Evolutionary conservation across 2,888 invertebrate genomes (phyloP).

Genomic region (Acleris sparsana): DNA sequence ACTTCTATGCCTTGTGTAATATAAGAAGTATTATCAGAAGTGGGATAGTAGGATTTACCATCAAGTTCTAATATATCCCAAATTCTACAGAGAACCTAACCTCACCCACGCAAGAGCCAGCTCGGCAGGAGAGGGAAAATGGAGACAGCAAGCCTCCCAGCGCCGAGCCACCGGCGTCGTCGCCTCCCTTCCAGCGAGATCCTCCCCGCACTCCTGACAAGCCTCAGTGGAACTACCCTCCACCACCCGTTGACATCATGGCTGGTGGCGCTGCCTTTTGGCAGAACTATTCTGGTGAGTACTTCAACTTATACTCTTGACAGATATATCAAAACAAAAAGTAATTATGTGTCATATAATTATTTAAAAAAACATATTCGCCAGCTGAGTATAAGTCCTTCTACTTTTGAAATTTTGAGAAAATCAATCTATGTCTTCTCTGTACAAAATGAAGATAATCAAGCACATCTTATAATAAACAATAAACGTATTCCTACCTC

Average conservation of each 20-base stretch:
- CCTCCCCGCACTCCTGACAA: conserved; percentile 77
- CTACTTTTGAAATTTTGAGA: no score
- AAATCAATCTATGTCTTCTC: no score
- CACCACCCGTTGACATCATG: conserved; percentile 88
- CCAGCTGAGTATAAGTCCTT: no score
- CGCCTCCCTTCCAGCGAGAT: conserved; percentile 76
- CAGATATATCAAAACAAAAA: no score
- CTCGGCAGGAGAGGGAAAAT: conserved; percentile 72
- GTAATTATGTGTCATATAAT: no score
- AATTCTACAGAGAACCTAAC: conserved; percentile 69
- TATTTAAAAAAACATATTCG: no score
- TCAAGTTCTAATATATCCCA: neutral
- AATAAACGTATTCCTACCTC: no score
- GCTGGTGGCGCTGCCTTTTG: conserved; percentile 93
- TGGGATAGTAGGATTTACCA: neutral
- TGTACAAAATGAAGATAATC: no score
- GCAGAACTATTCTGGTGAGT: conserved; percentile 95
- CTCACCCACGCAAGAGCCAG: conserved; percentile 63
- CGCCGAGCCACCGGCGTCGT: conserved; percentile 71
- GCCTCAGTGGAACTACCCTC: conserved; percentile 82
- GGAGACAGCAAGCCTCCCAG: conserved; percentile 79
- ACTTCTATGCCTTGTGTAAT: no score
- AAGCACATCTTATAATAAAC: no score
- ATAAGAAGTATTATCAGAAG: neutral
- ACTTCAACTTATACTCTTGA: neutral